phyloP scores from a whole-genome alignment of 1,140 invertebrate genomes.

The Agraylea sexmaculata region DNA sequence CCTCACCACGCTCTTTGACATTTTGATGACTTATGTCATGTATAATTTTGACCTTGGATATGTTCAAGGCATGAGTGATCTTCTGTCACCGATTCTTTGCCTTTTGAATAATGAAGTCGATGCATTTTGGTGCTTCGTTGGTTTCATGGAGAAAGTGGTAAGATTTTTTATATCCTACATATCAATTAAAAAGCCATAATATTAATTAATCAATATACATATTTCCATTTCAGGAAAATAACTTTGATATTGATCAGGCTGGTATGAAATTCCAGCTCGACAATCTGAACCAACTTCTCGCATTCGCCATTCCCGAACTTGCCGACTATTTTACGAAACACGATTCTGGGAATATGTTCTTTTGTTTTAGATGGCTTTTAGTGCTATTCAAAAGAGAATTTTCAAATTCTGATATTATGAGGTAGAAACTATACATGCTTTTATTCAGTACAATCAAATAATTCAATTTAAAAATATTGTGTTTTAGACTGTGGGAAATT shows the following conservation, averaged over 20 bases:
- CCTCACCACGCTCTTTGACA: constrained; percentile 72
- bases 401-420: constrained; percentile 59
- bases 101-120: constrained; percentile 88
- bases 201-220: constrained; percentile 10
- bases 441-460: neutral
- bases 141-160: constrained; percentile 94
- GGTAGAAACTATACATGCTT: constrained; percentile 22
- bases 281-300: constrained; percentile 71
- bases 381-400: constrained; percentile 79
- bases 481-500: constrained; percentile 60
- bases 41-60: constrained; percentile 98
- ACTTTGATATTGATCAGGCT: constrained; percentile 96
- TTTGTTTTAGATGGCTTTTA: constrained; percentile 90
- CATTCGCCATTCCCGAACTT: constrained; percentile 71
- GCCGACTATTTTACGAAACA: constrained; percentile 78
- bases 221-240: constrained; percentile 55
- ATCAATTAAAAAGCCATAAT: constrained; percentile 6
- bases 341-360: constrained; percentile 96
- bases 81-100: constrained; percentile 85
- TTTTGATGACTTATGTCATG: constrained; percentile 99
- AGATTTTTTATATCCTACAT: constrained; percentile 25
- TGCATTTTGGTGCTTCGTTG: constrained; percentile 98
- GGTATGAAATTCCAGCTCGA: constrained; percentile 89
- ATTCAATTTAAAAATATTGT: constrained; percentile 10
- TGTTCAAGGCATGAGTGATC: constrained; percentile 95